phyloP scores from a whole-genome alignment of 2,888 invertebrate species.

The Odiellus spinosus region DNA sequence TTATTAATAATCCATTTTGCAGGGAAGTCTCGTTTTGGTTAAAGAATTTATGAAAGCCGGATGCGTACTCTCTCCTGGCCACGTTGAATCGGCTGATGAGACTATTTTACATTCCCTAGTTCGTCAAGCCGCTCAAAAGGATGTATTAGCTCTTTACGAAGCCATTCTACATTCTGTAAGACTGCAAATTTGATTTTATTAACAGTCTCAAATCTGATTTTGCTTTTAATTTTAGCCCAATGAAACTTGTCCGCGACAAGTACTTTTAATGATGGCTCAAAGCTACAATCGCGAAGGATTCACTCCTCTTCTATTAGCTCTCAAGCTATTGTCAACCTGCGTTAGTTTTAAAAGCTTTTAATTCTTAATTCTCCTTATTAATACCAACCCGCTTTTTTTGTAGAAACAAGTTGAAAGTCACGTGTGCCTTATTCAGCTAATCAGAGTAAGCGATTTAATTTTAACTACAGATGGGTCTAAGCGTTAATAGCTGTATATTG shows the following conservation, averaged over 20 bases:
- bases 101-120: constrained; percentile 31
- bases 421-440: too few species aligned
- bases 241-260: constrained; percentile 11
- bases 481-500: too few species aligned
- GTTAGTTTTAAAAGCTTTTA: constrained; percentile 5
- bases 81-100: constrained; percentile 26
- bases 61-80: constrained; percentile 26
- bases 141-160: constrained; percentile 15
- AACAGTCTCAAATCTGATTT: not conserved
- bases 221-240: constrained; percentile 5
- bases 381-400: too few species aligned
- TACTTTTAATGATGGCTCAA: constrained; percentile 14
- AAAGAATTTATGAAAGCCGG: constrained; percentile 28
- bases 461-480: too few species aligned
- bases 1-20: constrained; percentile 1
- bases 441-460: too few species aligned
- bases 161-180: constrained; percentile 15
- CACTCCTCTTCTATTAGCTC: constrained; percentile 16
- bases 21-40: constrained; percentile 27
- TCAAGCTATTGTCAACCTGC: constrained; percentile 5
- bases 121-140: constrained; percentile 25
- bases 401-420: too few species aligned
- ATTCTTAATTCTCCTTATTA: too few species aligned
- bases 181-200: not conserved
- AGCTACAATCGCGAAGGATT: constrained; percentile 17